Evolutionary conservation across 2,888 invertebrate genomes (phyloP).

Genomic region (Cataglyphis rosenhaueri): DNA sequence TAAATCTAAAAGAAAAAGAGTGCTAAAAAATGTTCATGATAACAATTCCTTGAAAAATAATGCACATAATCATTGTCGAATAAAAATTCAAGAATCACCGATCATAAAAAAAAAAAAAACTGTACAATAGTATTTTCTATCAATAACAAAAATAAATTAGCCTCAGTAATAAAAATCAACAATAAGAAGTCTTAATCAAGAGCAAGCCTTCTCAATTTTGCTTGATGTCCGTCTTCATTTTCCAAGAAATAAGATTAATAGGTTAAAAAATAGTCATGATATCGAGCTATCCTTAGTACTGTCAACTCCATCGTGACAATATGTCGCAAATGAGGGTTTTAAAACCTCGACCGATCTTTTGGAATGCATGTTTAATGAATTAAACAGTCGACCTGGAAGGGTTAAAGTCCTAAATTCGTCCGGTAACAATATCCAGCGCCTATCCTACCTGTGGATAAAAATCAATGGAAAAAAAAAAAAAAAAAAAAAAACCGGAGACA

Average conservation of each 20-base stretch:
- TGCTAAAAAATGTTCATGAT: not conserved
- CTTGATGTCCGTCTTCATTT: not conserved
- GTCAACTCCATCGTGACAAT: not conserved
- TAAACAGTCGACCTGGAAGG: conserved; percentile 9
- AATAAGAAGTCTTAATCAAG: not conserved
- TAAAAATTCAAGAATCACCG: not conserved
- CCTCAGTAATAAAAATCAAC: not conserved
- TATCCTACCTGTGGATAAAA: not conserved
- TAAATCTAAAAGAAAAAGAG: not conserved
- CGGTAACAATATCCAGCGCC: conserved; percentile 20
- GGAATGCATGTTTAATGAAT: conserved; percentile 17
- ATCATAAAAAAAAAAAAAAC: not conserved
- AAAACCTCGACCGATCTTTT: not conserved
- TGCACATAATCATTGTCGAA: not conserved
- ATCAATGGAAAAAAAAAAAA: too few relatives aligned
- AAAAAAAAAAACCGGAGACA: not conserved
- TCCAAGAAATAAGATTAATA: conserved; percentile 8
- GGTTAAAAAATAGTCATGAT: not conserved
- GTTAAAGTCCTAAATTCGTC: conserved; percentile 33
- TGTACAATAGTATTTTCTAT: not conserved
- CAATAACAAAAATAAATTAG: not conserved
- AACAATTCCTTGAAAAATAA: not conserved
- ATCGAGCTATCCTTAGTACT: not conserved
- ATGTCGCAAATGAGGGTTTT: not conserved
- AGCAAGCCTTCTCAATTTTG: not conserved